A percentile compares a stretch with the other conserved stretches of the same genome.
These are phyloP conservation scores for Eristalis intricaria DNA, from an alignment of 2,888 invertebrate genomes.

Conservation along the genomic window DNA sequence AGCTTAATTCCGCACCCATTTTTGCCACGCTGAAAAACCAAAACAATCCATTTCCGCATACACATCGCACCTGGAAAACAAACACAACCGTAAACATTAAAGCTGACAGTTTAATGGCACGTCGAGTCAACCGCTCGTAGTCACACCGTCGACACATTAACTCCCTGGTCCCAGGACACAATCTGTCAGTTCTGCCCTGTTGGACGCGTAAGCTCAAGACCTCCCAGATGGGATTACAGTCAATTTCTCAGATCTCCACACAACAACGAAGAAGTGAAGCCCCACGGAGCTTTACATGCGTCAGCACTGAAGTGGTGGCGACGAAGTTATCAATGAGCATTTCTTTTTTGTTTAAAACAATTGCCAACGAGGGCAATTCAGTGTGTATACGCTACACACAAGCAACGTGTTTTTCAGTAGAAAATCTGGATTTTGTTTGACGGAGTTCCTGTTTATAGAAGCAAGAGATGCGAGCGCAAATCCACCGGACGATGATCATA, in stretches of 20 bases:
- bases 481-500: not conserved
- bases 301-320: not conserved
- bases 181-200: not conserved
- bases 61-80: not conserved
- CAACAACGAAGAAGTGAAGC: not conserved
- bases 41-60: not conserved
- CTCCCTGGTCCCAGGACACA: not conserved
- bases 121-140: conserved; percentile 3
- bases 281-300: not conserved
- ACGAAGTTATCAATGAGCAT: conserved; percentile 13
- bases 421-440: conserved; percentile 16
- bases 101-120: conserved; percentile 35
- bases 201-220: not conserved
- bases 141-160: not conserved
- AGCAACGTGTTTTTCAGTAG: not conserved
- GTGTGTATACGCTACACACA: not conserved
- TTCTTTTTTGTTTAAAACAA: conserved; percentile 7
- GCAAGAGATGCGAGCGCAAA: not conserved
- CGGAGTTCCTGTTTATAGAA: not conserved
- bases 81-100: not conserved
- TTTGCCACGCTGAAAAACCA: not conserved
- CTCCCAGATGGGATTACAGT: not conserved
- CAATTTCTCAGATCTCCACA: not conserved
- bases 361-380: not conserved
- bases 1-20: conserved; percentile 1